These are phyloP conservation scores for Glaucomys volans DNA, from an alignment of 2,113 vertebrate species.

Conservation along the genomic window DNA sequence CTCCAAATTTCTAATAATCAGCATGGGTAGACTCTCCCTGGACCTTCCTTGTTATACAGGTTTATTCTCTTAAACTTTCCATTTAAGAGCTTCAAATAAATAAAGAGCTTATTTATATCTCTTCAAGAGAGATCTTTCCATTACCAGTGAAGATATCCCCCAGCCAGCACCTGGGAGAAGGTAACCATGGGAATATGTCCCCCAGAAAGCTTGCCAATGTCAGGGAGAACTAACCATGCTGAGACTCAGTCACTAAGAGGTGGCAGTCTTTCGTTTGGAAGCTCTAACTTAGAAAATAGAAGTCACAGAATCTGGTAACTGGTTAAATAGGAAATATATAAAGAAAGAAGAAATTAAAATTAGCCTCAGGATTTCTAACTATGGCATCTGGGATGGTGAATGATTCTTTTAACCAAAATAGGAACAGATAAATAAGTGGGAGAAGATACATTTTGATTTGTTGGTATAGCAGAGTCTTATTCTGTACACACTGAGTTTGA, in stretches of 20 bases:
- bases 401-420: not conserved
- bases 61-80: not conserved
- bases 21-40: not conserved
- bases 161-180: not conserved
- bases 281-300: not conserved
- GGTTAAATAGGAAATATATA: not conserved
- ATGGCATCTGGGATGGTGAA: not conserved
- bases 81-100: not conserved
- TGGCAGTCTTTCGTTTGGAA: not conserved
- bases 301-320: not conserved
- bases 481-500: not conserved
- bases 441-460: not conserved
- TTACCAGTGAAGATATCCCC: not conserved
- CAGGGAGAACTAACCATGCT: no score
- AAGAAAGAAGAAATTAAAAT: not conserved
- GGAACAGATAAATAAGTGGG: not conserved
- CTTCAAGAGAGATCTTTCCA: not conserved
- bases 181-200: no score
- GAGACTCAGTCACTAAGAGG: not conserved
- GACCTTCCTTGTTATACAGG: not conserved
- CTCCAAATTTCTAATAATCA: not conserved
- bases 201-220: not conserved
- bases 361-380: not conserved
- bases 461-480: not conserved
- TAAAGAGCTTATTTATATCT: no score